phyloP scores from a whole-genome alignment of 2,113 vertebrate genomes.

The Anguilla japonica region DNA sequence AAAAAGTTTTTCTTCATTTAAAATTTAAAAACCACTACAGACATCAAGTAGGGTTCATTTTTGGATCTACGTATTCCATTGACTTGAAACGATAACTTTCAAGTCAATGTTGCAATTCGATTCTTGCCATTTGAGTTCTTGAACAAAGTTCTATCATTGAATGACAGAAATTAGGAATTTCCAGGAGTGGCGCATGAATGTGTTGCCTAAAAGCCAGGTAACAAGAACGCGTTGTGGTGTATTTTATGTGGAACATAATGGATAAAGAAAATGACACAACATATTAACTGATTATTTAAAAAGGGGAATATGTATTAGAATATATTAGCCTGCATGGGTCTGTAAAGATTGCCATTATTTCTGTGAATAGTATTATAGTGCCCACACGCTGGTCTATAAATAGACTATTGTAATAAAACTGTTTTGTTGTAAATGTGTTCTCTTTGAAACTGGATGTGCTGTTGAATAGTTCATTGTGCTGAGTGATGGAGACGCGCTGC shows the following conservation, averaged over 20 bases:
- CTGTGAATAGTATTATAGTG: not conserved
- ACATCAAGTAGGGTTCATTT: not conserved
- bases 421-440: not conserved
- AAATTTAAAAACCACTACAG: not conserved
- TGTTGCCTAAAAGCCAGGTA: not conserved
- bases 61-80: not conserved
- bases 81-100: not conserved
- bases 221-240: not conserved
- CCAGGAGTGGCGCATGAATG: not conserved
- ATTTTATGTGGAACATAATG: not conserved
- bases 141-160: not conserved
- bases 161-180: not conserved
- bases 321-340: not conserved
- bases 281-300: not conserved
- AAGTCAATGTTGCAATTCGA: not conserved
- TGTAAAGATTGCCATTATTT: not conserved
- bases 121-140: not conserved
- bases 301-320: not conserved
- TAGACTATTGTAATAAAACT: not conserved
- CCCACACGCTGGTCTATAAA: not conserved
- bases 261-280: not conserved
- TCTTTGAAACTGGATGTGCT: not conserved
- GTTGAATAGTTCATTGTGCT: not conserved
- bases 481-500: not conserved
- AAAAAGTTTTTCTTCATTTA: not conserved